Evolutionary conservation across 2,797 vertebrate genomes (phyloP).

Genomic region (Lagorchestes hirsutus): DNA sequence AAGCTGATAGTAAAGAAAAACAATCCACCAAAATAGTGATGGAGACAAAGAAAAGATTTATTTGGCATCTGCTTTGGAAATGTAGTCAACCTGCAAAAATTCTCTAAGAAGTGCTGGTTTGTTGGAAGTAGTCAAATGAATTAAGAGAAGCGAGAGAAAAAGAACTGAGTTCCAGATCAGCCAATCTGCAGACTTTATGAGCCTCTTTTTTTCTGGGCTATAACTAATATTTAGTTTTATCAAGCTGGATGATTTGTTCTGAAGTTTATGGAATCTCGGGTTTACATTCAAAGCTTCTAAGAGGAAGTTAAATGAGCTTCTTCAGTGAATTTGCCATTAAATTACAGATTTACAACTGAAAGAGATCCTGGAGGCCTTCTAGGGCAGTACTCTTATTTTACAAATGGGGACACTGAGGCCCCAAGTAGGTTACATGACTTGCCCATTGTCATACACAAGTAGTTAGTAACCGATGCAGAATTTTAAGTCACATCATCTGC

Average conservation of each 20-base stretch:
- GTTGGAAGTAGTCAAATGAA: conserved; percentile 2
- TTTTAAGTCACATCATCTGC: background rate
- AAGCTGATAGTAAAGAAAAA: conserved; percentile 44
- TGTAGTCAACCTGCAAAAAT: background rate
- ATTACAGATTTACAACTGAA: background rate
- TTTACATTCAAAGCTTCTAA: background rate
- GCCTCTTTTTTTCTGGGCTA: background rate
- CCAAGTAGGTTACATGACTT: background rate
- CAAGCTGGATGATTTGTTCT: background rate
- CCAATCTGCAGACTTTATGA: background rate
- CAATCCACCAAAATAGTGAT: background rate
- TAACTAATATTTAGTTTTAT: background rate
- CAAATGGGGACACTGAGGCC: background rate
- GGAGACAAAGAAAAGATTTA: background rate
- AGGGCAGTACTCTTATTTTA: background rate
- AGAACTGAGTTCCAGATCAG: background rate
- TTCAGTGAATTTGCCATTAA: background rate
- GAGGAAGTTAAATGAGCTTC: background rate
- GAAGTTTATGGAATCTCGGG: background rate
- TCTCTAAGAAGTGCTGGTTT: conserved; percentile 16
- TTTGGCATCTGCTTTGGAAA: conserved; percentile 5
- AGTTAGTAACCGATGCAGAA: background rate
- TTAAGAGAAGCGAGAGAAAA: conserved; percentile 1
- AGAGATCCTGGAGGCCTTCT: background rate
- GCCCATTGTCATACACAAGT: background rate